Conservation (phyloP, 2,113 vertebrate species). For the Engraulis encrasicolus region DNA sequence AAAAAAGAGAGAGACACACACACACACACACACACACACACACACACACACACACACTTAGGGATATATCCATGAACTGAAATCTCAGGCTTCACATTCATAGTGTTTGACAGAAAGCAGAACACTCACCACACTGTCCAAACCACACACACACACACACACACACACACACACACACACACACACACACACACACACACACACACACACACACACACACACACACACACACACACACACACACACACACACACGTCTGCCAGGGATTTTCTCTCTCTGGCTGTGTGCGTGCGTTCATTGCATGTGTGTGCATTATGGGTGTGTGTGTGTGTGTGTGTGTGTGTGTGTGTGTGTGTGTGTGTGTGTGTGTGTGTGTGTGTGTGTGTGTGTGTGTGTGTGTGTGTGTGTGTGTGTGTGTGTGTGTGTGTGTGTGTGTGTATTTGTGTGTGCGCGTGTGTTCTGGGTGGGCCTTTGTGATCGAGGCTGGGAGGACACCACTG, state of each 20-base stretch:
- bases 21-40: no score
- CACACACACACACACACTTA: no score
- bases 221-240: background rate
- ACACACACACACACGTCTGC: background rate
- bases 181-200: background rate
- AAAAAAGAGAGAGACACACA: no score
- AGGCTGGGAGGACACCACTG: background rate
- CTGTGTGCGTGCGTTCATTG: no score
- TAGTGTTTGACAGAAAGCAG: background rate
- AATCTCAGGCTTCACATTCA: background rate
- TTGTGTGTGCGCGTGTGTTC: background rate
- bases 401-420: no score
- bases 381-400: background rate
- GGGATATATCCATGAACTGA: no score
- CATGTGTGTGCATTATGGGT: background rate
- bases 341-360: no score
- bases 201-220: no score
- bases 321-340: background rate
- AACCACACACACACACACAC: background rate
- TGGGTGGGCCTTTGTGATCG: background rate
- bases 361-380: background rate
- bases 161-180: background rate
- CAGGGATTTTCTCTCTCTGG: background rate
- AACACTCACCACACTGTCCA: background rate
- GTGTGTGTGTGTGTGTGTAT: no score